These are phyloP conservation scores for Chalcis sispes DNA, from an alignment of 2,888 invertebrate genomes.

Conservation along the genomic window DNA sequence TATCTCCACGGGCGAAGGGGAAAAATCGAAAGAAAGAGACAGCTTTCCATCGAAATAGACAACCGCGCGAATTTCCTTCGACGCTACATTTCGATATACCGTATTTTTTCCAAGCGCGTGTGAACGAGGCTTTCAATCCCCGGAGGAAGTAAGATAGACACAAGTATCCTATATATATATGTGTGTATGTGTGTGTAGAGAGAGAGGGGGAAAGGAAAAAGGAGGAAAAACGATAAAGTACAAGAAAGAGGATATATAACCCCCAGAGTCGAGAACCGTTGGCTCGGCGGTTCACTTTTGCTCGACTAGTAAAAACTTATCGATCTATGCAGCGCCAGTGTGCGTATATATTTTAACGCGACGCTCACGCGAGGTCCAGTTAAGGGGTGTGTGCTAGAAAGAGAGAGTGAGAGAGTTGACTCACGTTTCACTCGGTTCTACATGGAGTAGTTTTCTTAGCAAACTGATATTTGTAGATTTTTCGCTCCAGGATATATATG, in stretches of 20 bases:
- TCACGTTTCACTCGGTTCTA: too few species aligned
- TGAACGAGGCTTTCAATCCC: slow-evolving; percentile 17
- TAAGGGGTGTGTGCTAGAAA: too few species aligned
- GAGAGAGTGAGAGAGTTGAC: too few species aligned
- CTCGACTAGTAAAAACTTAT: slow-evolving; percentile 44
- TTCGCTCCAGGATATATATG: too few species aligned
- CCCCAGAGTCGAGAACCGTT: too few species aligned
- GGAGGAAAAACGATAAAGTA: slow-evolving; percentile 14
- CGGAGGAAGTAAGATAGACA: too few species aligned
- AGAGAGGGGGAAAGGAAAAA: slow-evolving; percentile 15
- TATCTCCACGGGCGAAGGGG: background rate
- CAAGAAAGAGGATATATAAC: too few species aligned
- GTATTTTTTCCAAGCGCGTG: slow-evolving; percentile 23
- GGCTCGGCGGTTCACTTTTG: background rate
- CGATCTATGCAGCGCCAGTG: slow-evolving; percentile 12
- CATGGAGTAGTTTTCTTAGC: too few species aligned
- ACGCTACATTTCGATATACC: slow-evolving; percentile 25
- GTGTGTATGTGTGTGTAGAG: too few species aligned
- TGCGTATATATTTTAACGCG: background rate
- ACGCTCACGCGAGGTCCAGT: slow-evolving; percentile 14
- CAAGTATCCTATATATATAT: too few species aligned
- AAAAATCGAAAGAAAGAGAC: background rate
- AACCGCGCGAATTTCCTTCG: slow-evolving; percentile 24
- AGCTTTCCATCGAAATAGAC: background rate
- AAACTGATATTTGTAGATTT: too few species aligned